Percentiles rank a stretch among this genome's conserved stretches.
These are phyloP conservation scores for Cataglyphis hispanica DNA, from an alignment of 1,140 invertebrate species.

Conservation along the genomic window DNA sequence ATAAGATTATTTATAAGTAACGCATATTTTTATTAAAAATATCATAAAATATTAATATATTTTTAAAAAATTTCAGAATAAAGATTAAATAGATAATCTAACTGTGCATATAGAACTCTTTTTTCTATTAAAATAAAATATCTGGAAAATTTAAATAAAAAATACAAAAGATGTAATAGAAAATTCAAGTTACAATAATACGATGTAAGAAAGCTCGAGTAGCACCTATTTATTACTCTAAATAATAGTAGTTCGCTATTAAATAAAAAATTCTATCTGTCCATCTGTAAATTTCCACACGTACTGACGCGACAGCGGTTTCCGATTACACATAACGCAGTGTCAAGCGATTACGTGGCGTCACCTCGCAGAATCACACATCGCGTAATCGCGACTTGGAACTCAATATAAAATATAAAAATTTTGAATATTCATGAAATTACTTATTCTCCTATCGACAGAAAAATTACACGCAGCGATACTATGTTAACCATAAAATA, in stretches of 20 bases:
- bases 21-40: too few relatives aligned
- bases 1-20: not conserved
- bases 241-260: not conserved
- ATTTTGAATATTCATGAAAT: conserved; percentile 48
- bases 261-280: conserved; percentile 23
- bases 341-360: conserved; percentile 18
- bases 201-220: too few relatives aligned
- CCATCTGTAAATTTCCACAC: conserved; percentile 37
- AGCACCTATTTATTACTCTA: not conserved
- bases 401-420: conserved; percentile 36
- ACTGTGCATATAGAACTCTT: too few relatives aligned
- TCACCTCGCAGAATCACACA: conserved; percentile 15
- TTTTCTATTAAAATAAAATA: too few relatives aligned
- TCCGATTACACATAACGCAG: conserved; percentile 51
- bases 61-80: not conserved
- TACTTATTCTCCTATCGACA: conserved; percentile 9
- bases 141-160: not conserved
- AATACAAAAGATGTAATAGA: not conserved
- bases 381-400: conserved; percentile 28
- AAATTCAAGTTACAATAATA: too few relatives aligned
- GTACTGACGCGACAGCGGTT: conserved; percentile 40
- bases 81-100: not conserved
- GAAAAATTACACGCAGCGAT: not conserved
- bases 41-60: too few relatives aligned
- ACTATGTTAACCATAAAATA: not conserved